Evolutionary conservation across 1,140 invertebrate genomes (phyloP).

Genomic region (Drosophila prosaltans): DNA sequence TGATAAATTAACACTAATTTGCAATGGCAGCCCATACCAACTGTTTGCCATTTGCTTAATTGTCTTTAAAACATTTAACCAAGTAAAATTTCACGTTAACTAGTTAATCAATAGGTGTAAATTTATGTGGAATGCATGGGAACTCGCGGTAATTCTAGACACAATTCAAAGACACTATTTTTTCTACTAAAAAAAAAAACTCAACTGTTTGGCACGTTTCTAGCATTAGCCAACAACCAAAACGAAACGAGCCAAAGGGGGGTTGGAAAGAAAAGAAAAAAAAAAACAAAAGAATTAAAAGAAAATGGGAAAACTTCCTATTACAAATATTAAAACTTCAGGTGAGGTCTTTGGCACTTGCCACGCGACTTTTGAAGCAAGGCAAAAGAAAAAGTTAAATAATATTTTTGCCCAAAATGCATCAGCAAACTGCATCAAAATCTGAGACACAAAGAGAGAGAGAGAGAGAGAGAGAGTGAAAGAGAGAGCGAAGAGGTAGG

Average conservation of each 20-base stretch:
- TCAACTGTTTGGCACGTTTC: slow-evolving; percentile 64
- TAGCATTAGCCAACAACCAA: slow-evolving; percentile 59
- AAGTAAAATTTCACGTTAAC: slow-evolving; percentile 31
- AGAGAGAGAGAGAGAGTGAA: too few species aligned
- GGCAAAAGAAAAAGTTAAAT: slow-evolving; percentile 36
- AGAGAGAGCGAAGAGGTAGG: not conserved
- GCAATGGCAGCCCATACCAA: slow-evolving; percentile 22
- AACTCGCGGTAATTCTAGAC: slow-evolving; percentile 26
- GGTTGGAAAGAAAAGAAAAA: slow-evolving; percentile 43
- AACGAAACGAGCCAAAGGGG: slow-evolving; percentile 42
- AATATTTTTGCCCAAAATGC: slow-evolving; percentile 50
- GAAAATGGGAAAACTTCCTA: slow-evolving; percentile 12
- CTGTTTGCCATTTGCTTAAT: slow-evolving; percentile 37
- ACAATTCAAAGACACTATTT: slow-evolving; percentile 1
- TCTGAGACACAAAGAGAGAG: not conserved
- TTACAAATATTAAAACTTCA: slow-evolving; percentile 29
- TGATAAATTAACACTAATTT: slow-evolving; percentile 80
- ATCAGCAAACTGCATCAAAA: slow-evolving; percentile 43
- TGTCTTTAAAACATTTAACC: not conserved
- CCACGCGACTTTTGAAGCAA: slow-evolving; percentile 21
- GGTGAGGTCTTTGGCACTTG: slow-evolving; percentile 60
- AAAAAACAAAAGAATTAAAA: not conserved
- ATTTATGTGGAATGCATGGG: slow-evolving; percentile 7
- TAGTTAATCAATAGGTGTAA: slow-evolving; percentile 27
- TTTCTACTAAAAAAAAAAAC: not conserved